phyloP scores from a whole-genome alignment of 2,888 invertebrate species.

The Anthophora plumipes region DNA sequence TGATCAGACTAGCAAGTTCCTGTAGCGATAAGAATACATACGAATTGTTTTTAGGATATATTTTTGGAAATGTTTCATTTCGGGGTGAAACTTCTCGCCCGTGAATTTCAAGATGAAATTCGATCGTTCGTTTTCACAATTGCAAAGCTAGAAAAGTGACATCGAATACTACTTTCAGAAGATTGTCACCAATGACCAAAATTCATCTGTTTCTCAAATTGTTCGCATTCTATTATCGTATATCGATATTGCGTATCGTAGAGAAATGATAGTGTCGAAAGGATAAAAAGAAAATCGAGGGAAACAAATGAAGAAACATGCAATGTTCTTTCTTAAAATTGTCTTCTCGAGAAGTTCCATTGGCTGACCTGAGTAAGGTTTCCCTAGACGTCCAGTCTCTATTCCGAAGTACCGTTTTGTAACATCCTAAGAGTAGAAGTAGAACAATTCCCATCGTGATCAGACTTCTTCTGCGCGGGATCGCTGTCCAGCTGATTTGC shows the following conservation, averaged over 20 bases:
- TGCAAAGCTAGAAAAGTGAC: background rate
- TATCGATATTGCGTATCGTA: background rate
- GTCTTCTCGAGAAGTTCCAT: no score
- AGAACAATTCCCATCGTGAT: constrained; percentile 86
- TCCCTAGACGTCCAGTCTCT: constrained; percentile 92
- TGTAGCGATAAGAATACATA: background rate
- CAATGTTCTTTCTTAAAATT: background rate
- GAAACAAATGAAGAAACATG: background rate
- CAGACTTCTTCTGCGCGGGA: constrained; percentile 85
- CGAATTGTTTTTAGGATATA: no score
- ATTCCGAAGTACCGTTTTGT: constrained; percentile 89
- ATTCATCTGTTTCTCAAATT: background rate
- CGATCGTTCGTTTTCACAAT: background rate
- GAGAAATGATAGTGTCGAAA: background rate
- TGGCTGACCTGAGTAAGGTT: constrained; percentile 88
- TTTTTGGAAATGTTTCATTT: background rate
- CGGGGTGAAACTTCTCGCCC: background rate
- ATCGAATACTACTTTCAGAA: background rate
- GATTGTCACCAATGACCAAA: background rate
- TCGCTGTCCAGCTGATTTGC: constrained; percentile 88
- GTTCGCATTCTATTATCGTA: background rate
- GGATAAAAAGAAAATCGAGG: background rate
- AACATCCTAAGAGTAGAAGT: constrained; percentile 88
- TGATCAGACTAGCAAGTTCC: background rate
- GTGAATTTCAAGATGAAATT: background rate